These are phyloP conservation scores for Pachypanchax playfairii DNA, from an alignment of 2,113 vertebrate species.

Conservation along the genomic window DNA sequence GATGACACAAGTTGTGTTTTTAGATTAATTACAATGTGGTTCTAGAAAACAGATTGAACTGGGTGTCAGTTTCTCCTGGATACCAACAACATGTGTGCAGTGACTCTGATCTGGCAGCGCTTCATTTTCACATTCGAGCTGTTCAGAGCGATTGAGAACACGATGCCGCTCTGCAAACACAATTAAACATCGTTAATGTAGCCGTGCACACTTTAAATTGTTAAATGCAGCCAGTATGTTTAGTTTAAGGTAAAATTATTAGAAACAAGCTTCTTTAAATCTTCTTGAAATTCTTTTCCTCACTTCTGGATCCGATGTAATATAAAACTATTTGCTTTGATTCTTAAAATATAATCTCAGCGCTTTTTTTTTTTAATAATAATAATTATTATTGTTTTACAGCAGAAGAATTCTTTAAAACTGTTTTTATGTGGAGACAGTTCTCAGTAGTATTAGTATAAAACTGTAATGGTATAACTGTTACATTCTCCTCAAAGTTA, in stretches of 20 bases:
- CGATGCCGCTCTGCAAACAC: background rate
- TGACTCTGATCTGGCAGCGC: conserved; percentile 1
- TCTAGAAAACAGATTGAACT: conserved; percentile 1
- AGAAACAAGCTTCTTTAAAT: background rate
- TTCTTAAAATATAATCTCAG: conserved; percentile 1
- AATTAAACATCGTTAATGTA: background rate
- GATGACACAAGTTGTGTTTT: background rate
- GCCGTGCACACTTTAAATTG: too few relatives aligned
- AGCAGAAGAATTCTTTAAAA: background rate
- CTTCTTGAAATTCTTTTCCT: too few relatives aligned
- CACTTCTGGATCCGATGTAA: background rate
- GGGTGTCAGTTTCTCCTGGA: background rate
- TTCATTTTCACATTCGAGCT: background rate
- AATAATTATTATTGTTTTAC: background rate
- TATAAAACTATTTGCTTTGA: background rate
- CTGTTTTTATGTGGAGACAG: background rate
- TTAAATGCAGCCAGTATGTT: background rate
- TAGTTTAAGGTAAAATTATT: background rate
- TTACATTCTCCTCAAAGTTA: conserved; percentile 28
- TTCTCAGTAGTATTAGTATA: conserved; percentile 3
- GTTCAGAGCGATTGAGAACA: background rate
- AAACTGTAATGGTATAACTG: background rate
- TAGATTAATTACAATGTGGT: background rate
- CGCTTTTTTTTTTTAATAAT: conserved; percentile 7
- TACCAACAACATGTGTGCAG: background rate